Percentiles rank a stretch among this genome's conserved stretches.
Evolutionary conservation across 2,888 invertebrate species (phyloP).

Genomic region (Rhopalosiphum nymphaeae): DNA sequence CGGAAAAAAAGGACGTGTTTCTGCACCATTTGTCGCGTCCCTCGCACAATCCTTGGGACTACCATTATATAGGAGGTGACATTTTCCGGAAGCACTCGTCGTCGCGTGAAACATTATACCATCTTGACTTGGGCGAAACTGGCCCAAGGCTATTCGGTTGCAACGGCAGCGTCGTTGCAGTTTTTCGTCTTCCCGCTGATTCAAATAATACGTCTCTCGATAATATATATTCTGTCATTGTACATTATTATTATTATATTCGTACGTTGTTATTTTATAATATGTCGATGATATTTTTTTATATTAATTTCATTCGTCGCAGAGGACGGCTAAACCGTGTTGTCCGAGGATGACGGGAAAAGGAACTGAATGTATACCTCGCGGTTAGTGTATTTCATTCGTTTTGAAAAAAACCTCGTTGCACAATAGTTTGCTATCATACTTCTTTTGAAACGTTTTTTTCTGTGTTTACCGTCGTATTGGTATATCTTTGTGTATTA

Average conservation of each 20-base stretch:
- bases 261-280: neutral
- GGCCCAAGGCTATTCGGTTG: neutral
- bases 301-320: neutral
- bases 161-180: neutral
- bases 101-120: neutral
- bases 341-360: neutral
- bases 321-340: neutral
- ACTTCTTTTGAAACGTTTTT: neutral
- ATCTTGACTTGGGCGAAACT: neutral
- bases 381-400: neutral
- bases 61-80: neutral
- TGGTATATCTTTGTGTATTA: neutral
- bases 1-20: neutral
- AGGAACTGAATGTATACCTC: neutral
- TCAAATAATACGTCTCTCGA: neutral
- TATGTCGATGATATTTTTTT: neutral
- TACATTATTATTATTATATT: neutral
- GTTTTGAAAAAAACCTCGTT: neutral
- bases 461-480: neutral
- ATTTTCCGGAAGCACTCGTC: neutral
- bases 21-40: neutral
- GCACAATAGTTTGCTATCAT: neutral
- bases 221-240: neutral
- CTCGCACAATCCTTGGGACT: neutral
- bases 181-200: neutral